phyloP scores from a whole-genome alignment of 2,797 vertebrate genomes.

The Eleutherodactylus coqui region DNA sequence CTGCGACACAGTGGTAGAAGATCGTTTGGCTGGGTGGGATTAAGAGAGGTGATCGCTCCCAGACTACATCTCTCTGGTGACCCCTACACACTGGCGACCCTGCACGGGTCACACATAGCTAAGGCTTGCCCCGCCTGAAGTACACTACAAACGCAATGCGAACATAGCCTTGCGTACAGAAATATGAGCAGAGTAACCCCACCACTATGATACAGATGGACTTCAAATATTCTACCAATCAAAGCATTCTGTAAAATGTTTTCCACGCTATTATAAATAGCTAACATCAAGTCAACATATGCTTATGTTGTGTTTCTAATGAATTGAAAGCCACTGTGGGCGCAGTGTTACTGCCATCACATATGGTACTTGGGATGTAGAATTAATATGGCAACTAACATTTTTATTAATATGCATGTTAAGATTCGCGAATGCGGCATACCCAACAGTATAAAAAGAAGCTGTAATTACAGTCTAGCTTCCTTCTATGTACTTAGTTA shows the following conservation, averaged over 20 bases:
- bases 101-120: too few species aligned
- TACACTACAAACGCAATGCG: neutral
- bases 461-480: neutral
- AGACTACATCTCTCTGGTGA: too few species aligned
- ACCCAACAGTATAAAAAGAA: neutral
- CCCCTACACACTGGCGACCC: too few species aligned
- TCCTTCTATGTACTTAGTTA: neutral
- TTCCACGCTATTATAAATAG: neutral
- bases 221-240: neutral
- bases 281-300: neutral
- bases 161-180: neutral
- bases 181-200: too few species aligned
- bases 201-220: too few species aligned
- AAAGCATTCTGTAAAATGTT: neutral
- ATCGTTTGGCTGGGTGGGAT: too few species aligned
- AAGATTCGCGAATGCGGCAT: neutral
- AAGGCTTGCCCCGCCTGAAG: too few species aligned
- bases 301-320: neutral
- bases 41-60: too few species aligned
- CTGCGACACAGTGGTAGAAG: too few species aligned
- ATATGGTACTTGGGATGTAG: conserved; percentile 5
- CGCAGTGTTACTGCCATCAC: neutral
- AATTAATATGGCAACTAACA: neutral
- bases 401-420: conserved; percentile 14
- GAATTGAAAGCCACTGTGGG: neutral